Base-by-base conservation (phyloP, 2,888 invertebrate genomes). In the Lasioglossum marginatum region DNA sequence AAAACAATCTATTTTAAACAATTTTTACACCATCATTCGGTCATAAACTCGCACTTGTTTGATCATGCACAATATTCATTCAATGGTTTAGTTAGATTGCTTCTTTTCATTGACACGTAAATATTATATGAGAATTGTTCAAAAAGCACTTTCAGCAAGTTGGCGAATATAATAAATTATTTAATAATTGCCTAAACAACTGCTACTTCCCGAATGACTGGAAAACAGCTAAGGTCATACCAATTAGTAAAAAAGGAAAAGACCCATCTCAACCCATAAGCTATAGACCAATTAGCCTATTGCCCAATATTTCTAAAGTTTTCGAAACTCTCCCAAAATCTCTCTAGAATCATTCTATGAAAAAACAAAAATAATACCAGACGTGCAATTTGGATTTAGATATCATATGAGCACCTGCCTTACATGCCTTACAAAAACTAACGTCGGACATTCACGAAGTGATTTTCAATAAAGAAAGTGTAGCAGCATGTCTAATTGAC, bases 241-340 rank as follows among this genome's bases (percentile, higher is more conserved):
- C 63, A 0, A 16, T 63, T 0, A 0, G 10, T 0, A 63, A 63
- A 8, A 63, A 63, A 63, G 31, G 63, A 3, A 63, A 31, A 12
- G 27, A n/a, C 0, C 14, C 63, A 0, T 14, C 14, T 0, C 8
- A 12, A 40, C 40, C 40, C 10, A 2, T 0, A 12, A 40, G 40
- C 2, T 40, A 40, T 0, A n/a, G 63, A 3, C 63, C 63, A 4
- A 63, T 63, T 0, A 63, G 31, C 10, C 4, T 27, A 0, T 0
- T 27, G 0, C 31, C 31, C 0, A 57, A n/a, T 3, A 23, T 57
- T 0, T n/a, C 23, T 0, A 57, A 57, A 10, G 8, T 57, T 0
- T 57, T n/a, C 10, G 57, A 57, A 3, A n/a, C 10, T 0, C n/a
- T 0, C 12, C 40, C 0, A 37, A 37, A 37, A 8, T n/a, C 0